Conservation (phyloP, 2,888 invertebrate species). For the Yponomeuta plumbellus region DNA sequence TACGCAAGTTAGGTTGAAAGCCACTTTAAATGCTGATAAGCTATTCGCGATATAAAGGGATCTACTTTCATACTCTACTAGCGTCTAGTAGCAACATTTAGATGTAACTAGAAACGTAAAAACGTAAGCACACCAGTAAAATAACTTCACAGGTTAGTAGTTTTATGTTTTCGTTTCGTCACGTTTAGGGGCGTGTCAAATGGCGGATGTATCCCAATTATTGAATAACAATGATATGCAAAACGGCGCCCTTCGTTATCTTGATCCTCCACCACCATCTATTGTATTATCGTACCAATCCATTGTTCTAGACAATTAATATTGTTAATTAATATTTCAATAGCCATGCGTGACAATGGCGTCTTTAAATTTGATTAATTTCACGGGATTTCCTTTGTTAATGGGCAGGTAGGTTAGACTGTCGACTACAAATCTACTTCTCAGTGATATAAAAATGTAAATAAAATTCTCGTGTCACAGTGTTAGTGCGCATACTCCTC, state of each 20-base stretch:
- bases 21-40: too few relatives aligned
- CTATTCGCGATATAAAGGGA: too few relatives aligned
- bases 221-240: neutral
- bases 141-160: neutral
- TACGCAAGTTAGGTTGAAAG: too few relatives aligned
- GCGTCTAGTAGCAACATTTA: too few relatives aligned
- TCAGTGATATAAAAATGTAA: neutral
- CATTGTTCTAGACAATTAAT: neutral
- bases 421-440: neutral
- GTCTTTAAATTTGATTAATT: slow-evolving; percentile 2
- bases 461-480: too few relatives aligned
- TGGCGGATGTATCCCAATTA: neutral
- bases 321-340: slow-evolving; percentile 2
- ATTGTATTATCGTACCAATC: neutral
- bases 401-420: neutral
- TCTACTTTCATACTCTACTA: too few relatives aligned
- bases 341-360: slow-evolving; percentile 1
- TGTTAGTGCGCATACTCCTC: too few relatives aligned
- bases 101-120: too few relatives aligned
- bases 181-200: neutral
- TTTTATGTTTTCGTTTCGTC: neutral
- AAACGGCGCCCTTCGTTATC: neutral
- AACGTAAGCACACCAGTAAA: too few relatives aligned
- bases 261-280: neutral
- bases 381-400: neutral